Percentiles rank a stretch among this genome's conserved stretches.
Conservation (phyloP, 2,113 vertebrate genomes). For the Leucoraja erinaceus region DNA sequence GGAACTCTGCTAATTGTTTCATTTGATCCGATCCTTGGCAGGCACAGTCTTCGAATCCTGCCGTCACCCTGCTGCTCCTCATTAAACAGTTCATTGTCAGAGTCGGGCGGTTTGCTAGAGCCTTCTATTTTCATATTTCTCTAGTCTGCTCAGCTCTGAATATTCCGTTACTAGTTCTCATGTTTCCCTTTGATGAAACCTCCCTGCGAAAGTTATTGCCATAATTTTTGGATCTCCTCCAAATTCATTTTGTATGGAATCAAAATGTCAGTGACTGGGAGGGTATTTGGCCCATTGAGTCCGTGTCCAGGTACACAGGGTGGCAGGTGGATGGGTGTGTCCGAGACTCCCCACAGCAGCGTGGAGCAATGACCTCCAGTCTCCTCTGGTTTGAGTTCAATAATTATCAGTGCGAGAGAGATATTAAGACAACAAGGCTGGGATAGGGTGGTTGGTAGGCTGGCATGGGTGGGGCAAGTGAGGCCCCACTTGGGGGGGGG, state of each 20-base stretch:
- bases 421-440: neutral
- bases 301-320: neutral
- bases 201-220: neutral
- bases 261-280: no score
- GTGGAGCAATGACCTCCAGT: neutral
- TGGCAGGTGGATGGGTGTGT: neutral
- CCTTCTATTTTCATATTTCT: neutral
- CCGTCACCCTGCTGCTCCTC: conserved; percentile 7
- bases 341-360: no score
- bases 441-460: no score
- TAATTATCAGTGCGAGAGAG: neutral
- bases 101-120: neutral
- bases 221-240: neutral
- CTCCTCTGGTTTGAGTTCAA: neutral
- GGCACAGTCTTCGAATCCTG: neutral
- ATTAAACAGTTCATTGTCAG: neutral
- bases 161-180: neutral
- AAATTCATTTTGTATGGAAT: neutral
- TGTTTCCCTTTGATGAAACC: neutral
- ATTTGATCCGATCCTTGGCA: neutral
- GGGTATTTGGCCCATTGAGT: no score
- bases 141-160: neutral
- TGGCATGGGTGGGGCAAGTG: no score
- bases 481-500: no score
- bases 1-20: conserved; percentile 27